Evolutionary conservation across 2,113 vertebrate genomes (phyloP).

Genomic region (Tylochromis polylepis): DNA sequence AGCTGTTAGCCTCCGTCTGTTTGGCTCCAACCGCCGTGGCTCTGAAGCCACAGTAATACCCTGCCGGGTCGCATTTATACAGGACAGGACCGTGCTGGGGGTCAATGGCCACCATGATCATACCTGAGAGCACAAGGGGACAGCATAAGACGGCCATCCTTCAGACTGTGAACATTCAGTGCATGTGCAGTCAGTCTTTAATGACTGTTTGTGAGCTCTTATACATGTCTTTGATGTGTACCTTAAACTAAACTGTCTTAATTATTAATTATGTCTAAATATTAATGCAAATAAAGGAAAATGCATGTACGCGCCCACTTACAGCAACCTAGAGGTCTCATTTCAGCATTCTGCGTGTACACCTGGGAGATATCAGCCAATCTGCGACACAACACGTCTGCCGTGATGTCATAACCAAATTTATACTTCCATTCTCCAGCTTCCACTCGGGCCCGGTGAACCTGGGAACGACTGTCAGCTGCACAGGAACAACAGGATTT

Average conservation of each 20-base stretch:
- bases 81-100: conserved; percentile 71
- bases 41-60: conserved; percentile 77
- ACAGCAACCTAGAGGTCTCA: conserved; percentile 81
- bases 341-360: conserved; percentile 80
- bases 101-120: conserved; percentile 74
- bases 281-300: background rate
- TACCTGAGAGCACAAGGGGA: conserved; percentile 52
- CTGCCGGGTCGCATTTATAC: conserved; percentile 77
- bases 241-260: background rate
- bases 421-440: conserved; percentile 79
- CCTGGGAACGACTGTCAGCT: conserved; percentile 79
- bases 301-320: conserved; percentile 48
- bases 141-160: background rate
- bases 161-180: background rate
- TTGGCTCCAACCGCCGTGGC: conserved; percentile 73
- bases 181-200: background rate
- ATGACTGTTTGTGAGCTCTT: background rate
- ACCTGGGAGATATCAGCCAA: conserved; percentile 78
- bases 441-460: conserved; percentile 75
- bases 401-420: conserved; percentile 76
- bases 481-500: background rate
- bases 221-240: background rate
- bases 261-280: background rate
- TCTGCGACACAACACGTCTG: conserved; percentile 72
- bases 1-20: conserved; percentile 74